phyloP scores from a whole-genome alignment of 2,888 invertebrate genomes.

The Pasiphila rectangulata region DNA sequence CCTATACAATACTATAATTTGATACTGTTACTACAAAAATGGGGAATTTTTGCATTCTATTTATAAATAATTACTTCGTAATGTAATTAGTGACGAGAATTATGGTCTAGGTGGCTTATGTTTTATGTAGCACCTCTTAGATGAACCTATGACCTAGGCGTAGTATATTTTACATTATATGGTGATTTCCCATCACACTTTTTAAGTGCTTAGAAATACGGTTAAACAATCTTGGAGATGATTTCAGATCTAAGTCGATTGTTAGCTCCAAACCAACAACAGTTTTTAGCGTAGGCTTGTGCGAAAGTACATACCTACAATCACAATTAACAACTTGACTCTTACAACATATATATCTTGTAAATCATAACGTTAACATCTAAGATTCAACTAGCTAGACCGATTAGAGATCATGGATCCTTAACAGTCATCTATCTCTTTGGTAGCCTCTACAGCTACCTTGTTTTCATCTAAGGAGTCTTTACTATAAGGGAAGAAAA shows the following conservation, averaged over 20 bases:
- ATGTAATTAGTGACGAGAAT: not conserved
- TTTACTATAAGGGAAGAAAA: conserved; percentile 20
- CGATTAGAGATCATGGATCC: not conserved
- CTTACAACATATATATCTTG: conserved; percentile 12
- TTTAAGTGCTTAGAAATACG: conserved; percentile 8
- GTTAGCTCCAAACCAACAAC: conserved; percentile 1
- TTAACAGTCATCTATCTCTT: not conserved
- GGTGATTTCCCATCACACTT: conserved; percentile 6
- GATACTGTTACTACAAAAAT: too few relatives aligned
- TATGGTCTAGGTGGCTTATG: conserved; percentile 1
- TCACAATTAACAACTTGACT: conserved; percentile 4
- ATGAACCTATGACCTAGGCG: not conserved
- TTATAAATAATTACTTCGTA: not conserved
- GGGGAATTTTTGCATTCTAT: not conserved
- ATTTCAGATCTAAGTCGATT: not conserved
- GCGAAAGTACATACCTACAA: not conserved
- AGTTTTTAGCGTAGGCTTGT: not conserved
- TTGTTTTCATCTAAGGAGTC: conserved; percentile 2
- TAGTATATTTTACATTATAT: not conserved
- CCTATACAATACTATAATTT: too few relatives aligned
- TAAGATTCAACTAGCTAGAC: not conserved
- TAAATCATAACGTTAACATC: conserved; percentile 6
- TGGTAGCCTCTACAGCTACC: conserved; percentile 13
- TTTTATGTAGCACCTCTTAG: conserved; percentile 16
- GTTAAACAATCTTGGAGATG: conserved; percentile 1